Conservation (phyloP, 2,113 vertebrate species). For the human region DNA sequence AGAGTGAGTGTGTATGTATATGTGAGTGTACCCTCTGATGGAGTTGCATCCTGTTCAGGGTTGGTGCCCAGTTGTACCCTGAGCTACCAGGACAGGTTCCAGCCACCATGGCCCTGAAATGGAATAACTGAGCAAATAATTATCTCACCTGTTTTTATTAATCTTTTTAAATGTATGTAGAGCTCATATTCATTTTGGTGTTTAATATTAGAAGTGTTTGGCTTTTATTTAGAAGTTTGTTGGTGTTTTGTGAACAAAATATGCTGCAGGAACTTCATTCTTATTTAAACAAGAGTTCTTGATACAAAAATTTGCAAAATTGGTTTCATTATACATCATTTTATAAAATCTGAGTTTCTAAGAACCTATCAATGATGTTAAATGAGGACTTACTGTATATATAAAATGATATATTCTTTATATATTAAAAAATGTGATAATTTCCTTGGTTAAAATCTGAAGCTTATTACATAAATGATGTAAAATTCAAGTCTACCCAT, state of each 20-base stretch:
- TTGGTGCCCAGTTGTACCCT: too few species aligned
- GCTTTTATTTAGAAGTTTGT: not conserved
- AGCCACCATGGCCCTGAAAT: not conserved
- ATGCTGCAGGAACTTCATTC: not conserved
- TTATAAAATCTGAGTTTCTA: not conserved
- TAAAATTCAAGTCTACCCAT: not conserved
- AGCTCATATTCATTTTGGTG: not conserved
- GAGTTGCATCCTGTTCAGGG: not conserved
- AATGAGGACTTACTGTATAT: not conserved
- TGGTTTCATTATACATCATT: not conserved
- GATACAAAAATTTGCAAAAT: not conserved
- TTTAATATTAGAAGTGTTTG: not conserved
- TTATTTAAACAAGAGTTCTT: not conserved
- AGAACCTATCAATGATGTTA: not conserved
- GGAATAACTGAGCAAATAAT: not conserved
- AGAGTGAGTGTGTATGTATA: not conserved
- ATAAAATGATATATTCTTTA: not conserved
- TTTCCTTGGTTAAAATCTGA: not conserved
- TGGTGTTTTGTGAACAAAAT: not conserved
- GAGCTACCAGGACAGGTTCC: not conserved
- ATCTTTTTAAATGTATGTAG: not conserved
- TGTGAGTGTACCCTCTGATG: not conserved
- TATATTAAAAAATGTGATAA: not conserved
- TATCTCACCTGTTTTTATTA: not conserved
- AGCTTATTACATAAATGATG: not conserved